Evolutionary conservation across 2,113 vertebrate species (phyloP).

Genomic region (Sebastes fasciatus): DNA sequence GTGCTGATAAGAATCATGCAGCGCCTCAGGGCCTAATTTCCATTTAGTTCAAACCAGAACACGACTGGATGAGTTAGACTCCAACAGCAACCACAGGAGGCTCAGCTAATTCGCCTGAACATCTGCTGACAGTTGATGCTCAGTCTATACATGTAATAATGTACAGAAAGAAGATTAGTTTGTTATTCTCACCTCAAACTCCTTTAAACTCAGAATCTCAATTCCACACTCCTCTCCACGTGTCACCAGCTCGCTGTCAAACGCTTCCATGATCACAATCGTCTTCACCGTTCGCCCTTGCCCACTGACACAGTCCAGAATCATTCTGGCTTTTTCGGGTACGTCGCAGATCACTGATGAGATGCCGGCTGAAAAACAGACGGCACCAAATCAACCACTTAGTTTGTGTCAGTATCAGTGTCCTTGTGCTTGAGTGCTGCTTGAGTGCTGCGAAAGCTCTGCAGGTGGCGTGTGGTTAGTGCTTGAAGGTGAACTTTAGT

Average conservation of each 20-base stretch:
- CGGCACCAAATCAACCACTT: background rate
- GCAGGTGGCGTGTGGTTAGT: background rate
- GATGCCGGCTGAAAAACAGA: conserved; percentile 84
- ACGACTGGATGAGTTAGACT: background rate
- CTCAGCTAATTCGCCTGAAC: background rate
- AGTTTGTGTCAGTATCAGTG: background rate
- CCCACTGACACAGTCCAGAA: conserved; percentile 86
- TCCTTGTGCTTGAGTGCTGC: background rate
- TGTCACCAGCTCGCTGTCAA: conserved; percentile 85
- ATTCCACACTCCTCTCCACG: conserved; percentile 87
- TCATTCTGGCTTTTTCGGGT: conserved; percentile 87
- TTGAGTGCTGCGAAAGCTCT: background rate
- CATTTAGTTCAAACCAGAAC: background rate
- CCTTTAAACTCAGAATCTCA: conserved; percentile 88
- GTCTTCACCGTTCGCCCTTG: conserved; percentile 85
- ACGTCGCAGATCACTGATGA: conserved; percentile 93
- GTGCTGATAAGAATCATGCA: background rate
- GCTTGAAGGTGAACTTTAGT: background rate
- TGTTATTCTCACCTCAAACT: conserved; percentile 87
- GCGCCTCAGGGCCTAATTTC: background rate
- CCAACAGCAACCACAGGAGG: background rate
- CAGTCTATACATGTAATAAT: background rate
- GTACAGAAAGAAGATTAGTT: background rate
- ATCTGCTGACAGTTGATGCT: background rate
- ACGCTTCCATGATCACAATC: conserved; percentile 90